Base-by-base conservation (phyloP, 1,140 invertebrate species). In the Lepidostoma basale region DNA sequence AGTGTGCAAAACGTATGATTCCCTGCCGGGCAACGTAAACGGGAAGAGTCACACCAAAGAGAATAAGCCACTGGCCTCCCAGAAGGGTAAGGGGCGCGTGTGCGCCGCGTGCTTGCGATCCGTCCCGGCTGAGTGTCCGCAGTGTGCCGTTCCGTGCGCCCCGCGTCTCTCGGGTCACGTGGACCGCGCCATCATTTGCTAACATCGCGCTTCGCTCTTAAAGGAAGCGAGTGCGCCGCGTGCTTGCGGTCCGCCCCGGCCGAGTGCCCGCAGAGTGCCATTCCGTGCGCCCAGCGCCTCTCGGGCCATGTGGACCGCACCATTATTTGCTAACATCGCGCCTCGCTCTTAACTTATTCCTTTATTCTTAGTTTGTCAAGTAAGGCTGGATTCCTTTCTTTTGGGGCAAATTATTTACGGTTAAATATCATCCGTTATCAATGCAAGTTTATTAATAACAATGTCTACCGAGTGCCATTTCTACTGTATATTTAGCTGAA, bases 101-200 rank as follows among this genome's bases (percentile, higher is more conserved):
- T n/a, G 26, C 56, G 42, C 16, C 20, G 59, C 20, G 9, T 67
- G 64, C 52, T 8, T 18, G 49, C 0, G 70, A 72, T 8, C 5
- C 70, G 0, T 22, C 62, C 3, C 69, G 67, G 45, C 39, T 18
- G 70, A 68, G 12, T 68, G 70, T 42, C 10, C 62, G 3, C 62
- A 68, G 28, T 69, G 63, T 28, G 70, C 67, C 14, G 68, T 70
- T 10, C 62, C 64, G 1, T 66, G 62, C 30, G 62, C 67, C 12
- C 40, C 62, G 12, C 28, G 3, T 44, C 62, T 14, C 68, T 72
- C 63, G 67, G n/a, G 45, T 23, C 70, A 72, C 40, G 66, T 72
- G 20, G 70, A 72, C 12, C 66, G 70, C 45, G 70, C 67, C 22
- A 72, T 72, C 22, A 39, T 70, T 26, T 70, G 68, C 62, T 70